Conservation (phyloP, 2,888 invertebrate species). For the Axea sp. region DNA sequence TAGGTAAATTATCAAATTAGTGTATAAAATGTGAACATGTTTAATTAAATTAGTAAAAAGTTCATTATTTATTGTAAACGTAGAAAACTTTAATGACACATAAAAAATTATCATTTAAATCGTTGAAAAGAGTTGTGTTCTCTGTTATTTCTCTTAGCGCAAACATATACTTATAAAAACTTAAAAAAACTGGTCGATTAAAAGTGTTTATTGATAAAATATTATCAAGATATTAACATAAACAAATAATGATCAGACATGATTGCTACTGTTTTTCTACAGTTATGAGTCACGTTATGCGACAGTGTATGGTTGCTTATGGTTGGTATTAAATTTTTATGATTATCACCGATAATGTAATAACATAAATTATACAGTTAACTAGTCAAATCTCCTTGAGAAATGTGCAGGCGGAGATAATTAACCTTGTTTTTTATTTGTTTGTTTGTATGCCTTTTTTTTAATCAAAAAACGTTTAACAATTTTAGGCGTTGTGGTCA, state of each 20-base stretch:
- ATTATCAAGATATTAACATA: neutral
- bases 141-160: too few relatives aligned
- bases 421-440: slow-evolving; percentile 40
- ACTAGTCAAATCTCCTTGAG: slow-evolving; percentile 33
- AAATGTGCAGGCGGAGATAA: slow-evolving; percentile 39
- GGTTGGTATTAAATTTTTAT: slow-evolving; percentile 17
- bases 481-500: slow-evolving; percentile 25
- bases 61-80: too few relatives aligned
- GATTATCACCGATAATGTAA: slow-evolving; percentile 26
- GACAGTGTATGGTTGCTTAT: slow-evolving; percentile 21
- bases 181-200: too few relatives aligned
- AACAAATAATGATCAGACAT: slow-evolving; percentile 2
- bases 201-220: neutral
- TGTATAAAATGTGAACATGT: too few relatives aligned
- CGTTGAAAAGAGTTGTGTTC: too few relatives aligned
- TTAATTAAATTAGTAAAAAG: too few relatives aligned
- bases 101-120: too few relatives aligned
- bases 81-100: too few relatives aligned
- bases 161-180: too few relatives aligned
- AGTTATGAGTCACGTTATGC: slow-evolving; percentile 17
- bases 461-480: slow-evolving; percentile 17
- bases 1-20: too few relatives aligned
- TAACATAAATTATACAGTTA: slow-evolving; percentile 33
- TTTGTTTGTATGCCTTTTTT: too few relatives aligned
- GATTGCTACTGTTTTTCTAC: slow-evolving; percentile 7